phyloP scores from a whole-genome alignment of 2,888 invertebrate genomes.

The Anthrax anthrax region DNA sequence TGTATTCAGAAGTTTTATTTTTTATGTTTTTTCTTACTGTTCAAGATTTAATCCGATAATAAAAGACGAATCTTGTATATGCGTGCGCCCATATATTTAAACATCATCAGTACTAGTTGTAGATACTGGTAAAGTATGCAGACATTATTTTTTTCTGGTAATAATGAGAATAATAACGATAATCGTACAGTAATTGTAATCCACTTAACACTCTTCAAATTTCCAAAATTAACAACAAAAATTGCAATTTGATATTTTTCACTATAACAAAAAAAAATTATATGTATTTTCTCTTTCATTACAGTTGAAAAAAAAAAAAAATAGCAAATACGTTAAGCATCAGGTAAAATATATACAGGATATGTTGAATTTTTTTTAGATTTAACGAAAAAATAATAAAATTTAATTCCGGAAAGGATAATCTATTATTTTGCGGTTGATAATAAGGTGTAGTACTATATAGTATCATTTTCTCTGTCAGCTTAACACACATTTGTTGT shows the following conservation, averaged over 20 bases:
- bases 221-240: background rate
- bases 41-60: too few species aligned
- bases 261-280: too few species aligned
- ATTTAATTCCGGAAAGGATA: background rate
- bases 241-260: background rate
- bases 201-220: constrained; percentile 4
- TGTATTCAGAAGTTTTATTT: too few species aligned
- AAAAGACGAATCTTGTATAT: background rate
- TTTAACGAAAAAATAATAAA: background rate
- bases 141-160: too few species aligned
- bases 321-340: too few species aligned
- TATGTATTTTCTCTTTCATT: too few species aligned
- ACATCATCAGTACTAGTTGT: background rate
- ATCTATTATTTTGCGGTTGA: background rate
- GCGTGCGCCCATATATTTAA: background rate
- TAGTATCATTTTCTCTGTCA: background rate
- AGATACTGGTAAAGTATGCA: too few species aligned
- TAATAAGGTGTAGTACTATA: background rate
- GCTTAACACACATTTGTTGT: constrained; percentile 1
- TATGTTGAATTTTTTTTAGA: too few species aligned
- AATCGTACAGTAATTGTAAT: constrained; percentile 7
- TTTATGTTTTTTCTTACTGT: too few species aligned
- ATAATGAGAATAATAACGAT: background rate
- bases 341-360: too few species aligned
- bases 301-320: too few species aligned